Base-by-base conservation (phyloP, 2,888 invertebrate genomes). In the Bhutanitis thaidina region DNA sequence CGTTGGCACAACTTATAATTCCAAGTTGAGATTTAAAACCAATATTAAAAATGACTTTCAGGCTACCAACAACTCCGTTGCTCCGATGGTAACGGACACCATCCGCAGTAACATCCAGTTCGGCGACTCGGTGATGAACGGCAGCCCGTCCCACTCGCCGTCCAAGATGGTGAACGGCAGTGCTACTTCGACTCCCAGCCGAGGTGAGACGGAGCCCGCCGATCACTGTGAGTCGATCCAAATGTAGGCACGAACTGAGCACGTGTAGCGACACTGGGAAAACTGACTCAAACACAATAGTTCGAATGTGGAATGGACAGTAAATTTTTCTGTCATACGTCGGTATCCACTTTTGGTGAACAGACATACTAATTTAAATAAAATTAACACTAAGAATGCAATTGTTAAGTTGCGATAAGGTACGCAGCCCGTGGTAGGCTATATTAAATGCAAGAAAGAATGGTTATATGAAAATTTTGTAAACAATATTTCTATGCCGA, bases 101-200 rank as follows among this genome's bases (percentile, higher is more conserved):
- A 91, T 90, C 75, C 91, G 91, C 77, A 92, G 92, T 83, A 87
- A 91, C 86, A 91, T 91, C 62, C 84, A 90, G 70, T 90, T 92
- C 67, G 90, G 90, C 37, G 90, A 89, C 61, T 72, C 76, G 14
- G 75, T 77, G 56, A 68, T 72, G 69, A 85, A 84, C 69, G 82
- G 78, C 30, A 65, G 72, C 52, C 79, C 77, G 57, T 74, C 80
- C 34, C 62, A 73, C 38, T 77, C 81, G 64, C 81, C 86, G 20
- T 80, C 83, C 10, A 59, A 67, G 56, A 82, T 82, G 76, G 56
- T 71, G 60, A 87, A 88, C 65, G 85, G 87, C 43, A 86, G 83
- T 71, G 80, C 74, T 37, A 55, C 71, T 40, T 86, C 88, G 29
- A 83, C 87, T 41, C 86, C 89, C 71, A 87, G 86, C 83, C 78